Evolutionary conservation across 2,797 vertebrate species (phyloP).

Genomic region (Cryptoprocta ferox): DNA sequence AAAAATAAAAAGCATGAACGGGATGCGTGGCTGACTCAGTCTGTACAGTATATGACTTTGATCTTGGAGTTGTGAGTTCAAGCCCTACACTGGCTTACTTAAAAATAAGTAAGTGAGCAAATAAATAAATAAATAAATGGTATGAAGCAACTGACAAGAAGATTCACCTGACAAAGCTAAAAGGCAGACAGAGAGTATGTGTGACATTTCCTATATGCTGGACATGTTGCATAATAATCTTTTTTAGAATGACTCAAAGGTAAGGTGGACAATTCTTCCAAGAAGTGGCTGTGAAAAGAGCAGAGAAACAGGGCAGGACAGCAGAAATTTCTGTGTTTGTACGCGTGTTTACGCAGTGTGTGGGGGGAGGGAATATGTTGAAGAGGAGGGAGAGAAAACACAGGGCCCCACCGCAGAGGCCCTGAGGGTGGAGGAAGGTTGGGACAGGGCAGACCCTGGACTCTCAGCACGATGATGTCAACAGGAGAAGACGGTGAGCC

Average conservation of each 20-base stretch:
- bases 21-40: not conserved
- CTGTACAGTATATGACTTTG: not conserved
- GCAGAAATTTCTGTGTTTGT: not conserved
- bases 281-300: not conserved
- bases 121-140: not conserved
- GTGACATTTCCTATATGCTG: not conserved
- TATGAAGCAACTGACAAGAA: not conserved
- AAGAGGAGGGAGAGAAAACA: not conserved
- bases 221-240: not conserved
- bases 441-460: not conserved
- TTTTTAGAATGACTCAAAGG: slow-evolving; percentile 34
- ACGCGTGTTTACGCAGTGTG: not conserved
- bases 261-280: not conserved
- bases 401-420: not conserved
- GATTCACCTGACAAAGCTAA: slow-evolving; percentile 20
- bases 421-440: not conserved
- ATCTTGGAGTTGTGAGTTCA: not conserved
- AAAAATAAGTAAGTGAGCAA: not conserved
- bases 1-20: slow-evolving; percentile 27
- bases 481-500: not conserved
- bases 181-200: not conserved
- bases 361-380: not conserved
- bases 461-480: not conserved
- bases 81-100: not conserved
- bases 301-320: not conserved